Evolutionary conservation across 2,113 vertebrate genomes (phyloP), one percentile per base, ranked within the genome.

Genomic region (Axis porcinus): DNA sequence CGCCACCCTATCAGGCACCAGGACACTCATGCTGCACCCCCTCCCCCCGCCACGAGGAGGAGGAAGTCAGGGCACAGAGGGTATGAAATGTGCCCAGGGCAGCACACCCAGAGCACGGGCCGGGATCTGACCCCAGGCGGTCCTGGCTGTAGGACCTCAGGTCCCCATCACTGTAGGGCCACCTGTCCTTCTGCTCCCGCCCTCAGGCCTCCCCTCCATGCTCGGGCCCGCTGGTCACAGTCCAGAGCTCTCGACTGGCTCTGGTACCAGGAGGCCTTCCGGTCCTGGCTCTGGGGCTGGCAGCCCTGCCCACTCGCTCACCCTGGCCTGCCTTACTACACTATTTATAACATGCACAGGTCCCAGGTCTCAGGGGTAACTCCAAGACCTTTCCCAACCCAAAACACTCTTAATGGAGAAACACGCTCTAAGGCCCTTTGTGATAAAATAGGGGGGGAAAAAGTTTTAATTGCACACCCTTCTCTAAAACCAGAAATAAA

Each of bases 11-110:
- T 1, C 7, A 13, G 25, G 45, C 25, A 19, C 2, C 40, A 2
- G 25, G 47, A 52, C 15, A 21, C 85, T 40, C 21, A 11, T 28
- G 11, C 33, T 30, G n/a, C 43, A 45, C 54, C 15, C 10, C 17
- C n/a, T 0, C n/a, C 64, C n/a, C n/a, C 5, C 0, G 1, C 9
- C 12, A 5, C 28, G 6, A 17, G 5, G 40, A 43, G 8, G 12
- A 40, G 79, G 43, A 86, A 25, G 47, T 57, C 3, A 21, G 55
- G 87, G 76, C 47, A 62, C 21, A 74, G 28, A 16, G 14, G 82
- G 43, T 0, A 19, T 25, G n/a, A 33, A 7, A 30, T 0, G 1
- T 27, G 43, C 36, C 4, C 17, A 6, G 16, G 57, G n/a, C 2
- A 28, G 54, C 36, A 52, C 4, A 64, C 15, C 27, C 33, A 15